These are phyloP conservation scores for Drosophila novamexicana DNA, from an alignment of 1,140 invertebrate species.

Conservation along the genomic window DNA sequence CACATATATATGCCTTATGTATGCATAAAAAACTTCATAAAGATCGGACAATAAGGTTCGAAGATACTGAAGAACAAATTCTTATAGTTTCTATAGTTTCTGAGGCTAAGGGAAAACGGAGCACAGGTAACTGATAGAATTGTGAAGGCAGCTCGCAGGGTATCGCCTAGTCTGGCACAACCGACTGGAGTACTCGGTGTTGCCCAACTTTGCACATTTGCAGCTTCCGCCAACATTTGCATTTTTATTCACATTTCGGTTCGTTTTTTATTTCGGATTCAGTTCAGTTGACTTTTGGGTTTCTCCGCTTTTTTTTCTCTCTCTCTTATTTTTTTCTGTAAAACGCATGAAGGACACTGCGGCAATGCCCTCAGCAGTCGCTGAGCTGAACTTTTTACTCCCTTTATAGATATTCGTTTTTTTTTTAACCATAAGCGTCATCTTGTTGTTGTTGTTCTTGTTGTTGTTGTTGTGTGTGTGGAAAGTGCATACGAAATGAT, in stretches of 20 bases:
- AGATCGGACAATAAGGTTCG: no score
- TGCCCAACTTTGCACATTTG: neutral
- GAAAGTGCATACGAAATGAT: slow-evolving; percentile 42
- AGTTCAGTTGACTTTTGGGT: slow-evolving; percentile 5
- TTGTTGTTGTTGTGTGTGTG: slow-evolving; percentile 24
- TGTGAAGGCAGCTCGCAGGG: no score
- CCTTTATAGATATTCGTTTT: neutral
- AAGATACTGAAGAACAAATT: no score
- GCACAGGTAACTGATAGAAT: no score
- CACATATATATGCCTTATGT: no score
- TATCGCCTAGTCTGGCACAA: no score
- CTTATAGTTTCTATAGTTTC: no score
- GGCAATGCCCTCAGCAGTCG: slow-evolving; percentile 45
- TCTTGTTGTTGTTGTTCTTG: slow-evolving; percentile 26
- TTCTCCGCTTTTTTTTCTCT: slow-evolving; percentile 18
- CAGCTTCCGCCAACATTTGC: slow-evolving; percentile 11
- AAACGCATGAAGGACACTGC: slow-evolving; percentile 73
- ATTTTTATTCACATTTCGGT: slow-evolving; percentile 10
- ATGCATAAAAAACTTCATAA: no score
- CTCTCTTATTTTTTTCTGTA: slow-evolving; percentile 48
- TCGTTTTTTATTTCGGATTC: slow-evolving; percentile 7
- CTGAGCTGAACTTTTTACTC: slow-evolving; percentile 15
- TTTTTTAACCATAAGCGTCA: slow-evolving; percentile 12
- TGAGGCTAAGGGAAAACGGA: no score
- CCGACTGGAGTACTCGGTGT: neutral